A percentile compares a stretch with the other conserved stretches of the same genome.
Conservation (phyloP, 2,797 vertebrate species). For the Myotis daubentonii region DNA sequence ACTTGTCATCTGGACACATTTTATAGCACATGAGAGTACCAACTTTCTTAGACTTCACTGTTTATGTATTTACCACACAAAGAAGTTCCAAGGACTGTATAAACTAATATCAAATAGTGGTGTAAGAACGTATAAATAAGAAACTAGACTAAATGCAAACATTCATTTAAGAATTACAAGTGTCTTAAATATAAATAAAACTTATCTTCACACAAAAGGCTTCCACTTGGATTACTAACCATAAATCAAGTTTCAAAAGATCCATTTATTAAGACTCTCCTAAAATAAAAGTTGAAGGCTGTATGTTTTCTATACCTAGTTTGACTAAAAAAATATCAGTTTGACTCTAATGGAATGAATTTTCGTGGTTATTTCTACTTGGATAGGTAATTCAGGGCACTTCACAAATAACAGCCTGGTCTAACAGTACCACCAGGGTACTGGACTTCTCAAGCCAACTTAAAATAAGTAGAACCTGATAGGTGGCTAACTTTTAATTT, state of each 20-base stretch:
- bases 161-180: slow-evolving; percentile 50
- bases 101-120: slow-evolving; percentile 58
- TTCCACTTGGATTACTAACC: slow-evolving; percentile 52
- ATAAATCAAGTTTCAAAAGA: slow-evolving; percentile 59
- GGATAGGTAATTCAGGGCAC: slow-evolving; percentile 18
- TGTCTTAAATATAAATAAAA: slow-evolving; percentile 62
- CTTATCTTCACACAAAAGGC: slow-evolving; percentile 47
- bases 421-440: neutral
- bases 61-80: slow-evolving; percentile 60
- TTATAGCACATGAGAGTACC: slow-evolving; percentile 21
- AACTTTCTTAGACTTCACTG: slow-evolving; percentile 50
- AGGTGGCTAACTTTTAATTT: slow-evolving; percentile 41
- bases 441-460: slow-evolving; percentile 33
- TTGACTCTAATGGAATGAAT: slow-evolving; percentile 52
- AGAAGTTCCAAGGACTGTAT: slow-evolving; percentile 57
- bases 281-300: slow-evolving; percentile 54
- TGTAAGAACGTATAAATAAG: slow-evolving; percentile 52
- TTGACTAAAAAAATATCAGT: slow-evolving; percentile 21
- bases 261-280: slow-evolving; percentile 38
- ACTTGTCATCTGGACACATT: slow-evolving; percentile 39
- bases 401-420: slow-evolving; percentile 20
- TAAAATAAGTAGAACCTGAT: slow-evolving; percentile 51
- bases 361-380: slow-evolving; percentile 53
- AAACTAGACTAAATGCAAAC: slow-evolving; percentile 64
- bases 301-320: slow-evolving; percentile 27